These are phyloP conservation scores for Pelecanoides urinatrix DNA, from an alignment of 2,113 vertebrate genomes.

Conservation along the genomic window DNA sequence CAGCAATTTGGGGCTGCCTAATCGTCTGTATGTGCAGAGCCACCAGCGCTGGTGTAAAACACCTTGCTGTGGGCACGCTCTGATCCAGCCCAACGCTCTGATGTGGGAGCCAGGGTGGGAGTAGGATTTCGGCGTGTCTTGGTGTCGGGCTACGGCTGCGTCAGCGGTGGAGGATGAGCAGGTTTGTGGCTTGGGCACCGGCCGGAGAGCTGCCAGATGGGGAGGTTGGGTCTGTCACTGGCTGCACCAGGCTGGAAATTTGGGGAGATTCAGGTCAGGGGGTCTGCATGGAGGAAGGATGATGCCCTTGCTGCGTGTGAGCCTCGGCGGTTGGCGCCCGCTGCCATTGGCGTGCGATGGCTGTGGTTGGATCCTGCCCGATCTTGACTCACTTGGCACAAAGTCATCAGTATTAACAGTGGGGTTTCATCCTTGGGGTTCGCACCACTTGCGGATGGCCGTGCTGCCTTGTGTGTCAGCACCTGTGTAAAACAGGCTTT, in stretches of 20 bases:
- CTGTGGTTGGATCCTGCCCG: background rate
- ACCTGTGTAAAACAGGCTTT: background rate
- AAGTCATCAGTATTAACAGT: background rate
- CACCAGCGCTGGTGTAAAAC: background rate
- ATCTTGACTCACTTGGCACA: background rate
- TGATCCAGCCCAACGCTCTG: background rate
- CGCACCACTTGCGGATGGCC: rapidly evolving
- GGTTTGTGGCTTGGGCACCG: background rate
- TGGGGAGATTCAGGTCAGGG: rapidly evolving
- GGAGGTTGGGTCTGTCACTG: background rate
- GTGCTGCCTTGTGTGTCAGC: rapidly evolving
- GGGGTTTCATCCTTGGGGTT: background rate
- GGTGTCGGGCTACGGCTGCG: background rate
- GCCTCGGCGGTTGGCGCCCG: background rate
- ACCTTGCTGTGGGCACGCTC: background rate
- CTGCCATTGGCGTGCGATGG: rapidly evolving
- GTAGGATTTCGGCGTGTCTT: background rate
- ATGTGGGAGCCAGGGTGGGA: background rate
- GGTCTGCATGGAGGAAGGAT: background rate
- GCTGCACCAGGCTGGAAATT: background rate
- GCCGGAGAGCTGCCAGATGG: background rate
- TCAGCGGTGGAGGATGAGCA: rapidly evolving
- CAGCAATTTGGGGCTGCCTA: background rate
- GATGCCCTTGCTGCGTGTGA: background rate
- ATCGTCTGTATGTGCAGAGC: rapidly evolving